Evolutionary conservation across 1,140 invertebrate genomes (phyloP), one percentile per base, ranked within the genome.

Genomic region (Trichomalopsis sarcophagae): DNA sequence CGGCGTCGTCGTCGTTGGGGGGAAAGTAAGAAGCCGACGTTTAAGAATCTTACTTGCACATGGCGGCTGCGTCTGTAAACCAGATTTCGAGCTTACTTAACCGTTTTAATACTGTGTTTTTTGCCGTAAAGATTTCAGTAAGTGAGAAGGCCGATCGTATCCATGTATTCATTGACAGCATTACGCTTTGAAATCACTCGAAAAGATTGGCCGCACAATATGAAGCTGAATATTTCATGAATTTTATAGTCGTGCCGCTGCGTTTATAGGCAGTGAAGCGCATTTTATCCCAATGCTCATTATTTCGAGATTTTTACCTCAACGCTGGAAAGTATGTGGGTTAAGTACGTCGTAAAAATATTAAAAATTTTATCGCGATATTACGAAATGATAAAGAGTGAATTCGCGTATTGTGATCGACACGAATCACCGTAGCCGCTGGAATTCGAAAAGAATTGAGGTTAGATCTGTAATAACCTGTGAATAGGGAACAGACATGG

Each of bases 211-310:
- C 0, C 71, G 27, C 27, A 81, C 23, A 71, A 69, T 73, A 17
- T 40, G 0, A 79, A 66, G 11, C 55, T 75, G 14, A 82, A 75
- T 82, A 75, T 75, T 82, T 75, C 62, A 36, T 21, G 23, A n/a
- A 82, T 62, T 82, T 82, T 82, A 75, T 82, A 82, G 14, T 36
- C 33, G 21, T 11, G 74, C 17, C n/a, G 14, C 40, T 81, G 44
- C 27, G 23, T 55, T 33, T 17, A 47, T 81, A 30, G 6, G 11
- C 21, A 30, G 23, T 69, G 23, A 17, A 73, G 50, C 11, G 11
- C 5, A 50, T 73, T 73, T 81, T n/a, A 73, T 73, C 27, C 50
- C n/a, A 69, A 69, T 13, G 33, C 6, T 81, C 27, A 27, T 27
- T 73, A 47, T 73, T 81, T 55, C 21, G 30, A 23, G 27, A 50